These are phyloP conservation scores for Poliocrania exsul DNA, from an alignment of 2,797 vertebrate genomes.

Conservation along the genomic window DNA sequence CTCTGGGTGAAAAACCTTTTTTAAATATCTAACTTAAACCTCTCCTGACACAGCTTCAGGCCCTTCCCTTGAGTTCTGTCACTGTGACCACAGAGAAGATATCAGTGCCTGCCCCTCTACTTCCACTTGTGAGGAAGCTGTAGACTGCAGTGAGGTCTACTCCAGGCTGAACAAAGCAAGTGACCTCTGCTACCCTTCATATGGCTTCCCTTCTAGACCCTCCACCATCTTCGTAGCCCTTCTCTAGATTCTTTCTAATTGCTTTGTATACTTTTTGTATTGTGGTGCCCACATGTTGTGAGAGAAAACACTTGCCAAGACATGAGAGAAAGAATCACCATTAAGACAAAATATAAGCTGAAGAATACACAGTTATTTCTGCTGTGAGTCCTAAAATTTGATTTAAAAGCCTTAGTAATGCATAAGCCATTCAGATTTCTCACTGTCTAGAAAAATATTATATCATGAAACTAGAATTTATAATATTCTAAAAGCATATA, in stretches of 20 bases:
- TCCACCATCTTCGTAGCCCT: background rate
- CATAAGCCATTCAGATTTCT: background rate
- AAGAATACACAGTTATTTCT: background rate
- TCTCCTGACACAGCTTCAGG: background rate
- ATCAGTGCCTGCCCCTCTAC: background rate
- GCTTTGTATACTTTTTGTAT: background rate
- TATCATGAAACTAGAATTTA: background rate
- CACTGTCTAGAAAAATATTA: background rate
- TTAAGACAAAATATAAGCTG: background rate
- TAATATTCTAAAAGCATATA: background rate
- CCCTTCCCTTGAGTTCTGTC: accelerated
- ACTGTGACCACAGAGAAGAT: background rate
- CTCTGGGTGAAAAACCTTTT: background rate
- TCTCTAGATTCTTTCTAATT: background rate
- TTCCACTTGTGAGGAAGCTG: background rate
- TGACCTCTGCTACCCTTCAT: background rate
- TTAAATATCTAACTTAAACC: background rate
- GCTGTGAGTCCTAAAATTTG: background rate
- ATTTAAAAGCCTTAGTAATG: background rate
- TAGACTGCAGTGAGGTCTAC: background rate
- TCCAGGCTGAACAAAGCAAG: background rate
- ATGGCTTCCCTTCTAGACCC: background rate
- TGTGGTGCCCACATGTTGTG: background rate
- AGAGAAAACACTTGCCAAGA: background rate
- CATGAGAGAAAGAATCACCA: background rate